phyloP scores from a whole-genome alignment of 2,113 vertebrate species.

The Rhineura floridana region DNA sequence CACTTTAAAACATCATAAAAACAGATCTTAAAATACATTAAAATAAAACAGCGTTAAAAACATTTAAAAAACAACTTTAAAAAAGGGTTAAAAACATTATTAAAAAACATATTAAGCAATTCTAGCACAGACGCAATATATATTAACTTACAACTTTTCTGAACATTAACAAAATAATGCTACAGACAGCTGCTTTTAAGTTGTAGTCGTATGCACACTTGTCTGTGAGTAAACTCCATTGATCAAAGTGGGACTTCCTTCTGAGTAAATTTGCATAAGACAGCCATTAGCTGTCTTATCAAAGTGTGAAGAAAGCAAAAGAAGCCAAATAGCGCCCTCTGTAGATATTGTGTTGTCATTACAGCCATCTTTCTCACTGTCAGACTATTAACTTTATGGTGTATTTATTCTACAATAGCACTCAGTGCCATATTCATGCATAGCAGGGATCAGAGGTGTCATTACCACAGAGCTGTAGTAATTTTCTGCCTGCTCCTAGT shows the following conservation, averaged over 20 bases:
- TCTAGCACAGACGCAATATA: no score
- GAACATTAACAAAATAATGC: neutral
- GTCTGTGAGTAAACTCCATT: neutral
- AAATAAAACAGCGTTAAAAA: no score
- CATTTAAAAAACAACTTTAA: no score
- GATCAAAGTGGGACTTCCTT: neutral
- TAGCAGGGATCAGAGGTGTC: neutral
- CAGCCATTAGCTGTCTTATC: neutral
- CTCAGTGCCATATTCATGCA: neutral
- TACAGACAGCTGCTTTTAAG: neutral
- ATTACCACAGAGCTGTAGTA: neutral
- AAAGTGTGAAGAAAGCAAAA: neutral
- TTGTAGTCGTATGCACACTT: neutral
- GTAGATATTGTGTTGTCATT: neutral
- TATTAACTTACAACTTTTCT: no score
- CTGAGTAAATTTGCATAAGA: neutral
- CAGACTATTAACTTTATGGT: neutral
- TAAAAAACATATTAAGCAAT: no score
- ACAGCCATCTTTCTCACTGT: neutral
- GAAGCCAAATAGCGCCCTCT: constrained; percentile 28
- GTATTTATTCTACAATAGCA: neutral
- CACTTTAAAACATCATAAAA: no score
- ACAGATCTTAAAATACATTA: no score
- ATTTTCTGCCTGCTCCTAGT: neutral
- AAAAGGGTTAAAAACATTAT: no score